Evolutionary conservation across 2,888 invertebrate genomes (phyloP), one percentile per base, ranked within the genome.

Genomic region (Hirtodrosophila confusa): DNA sequence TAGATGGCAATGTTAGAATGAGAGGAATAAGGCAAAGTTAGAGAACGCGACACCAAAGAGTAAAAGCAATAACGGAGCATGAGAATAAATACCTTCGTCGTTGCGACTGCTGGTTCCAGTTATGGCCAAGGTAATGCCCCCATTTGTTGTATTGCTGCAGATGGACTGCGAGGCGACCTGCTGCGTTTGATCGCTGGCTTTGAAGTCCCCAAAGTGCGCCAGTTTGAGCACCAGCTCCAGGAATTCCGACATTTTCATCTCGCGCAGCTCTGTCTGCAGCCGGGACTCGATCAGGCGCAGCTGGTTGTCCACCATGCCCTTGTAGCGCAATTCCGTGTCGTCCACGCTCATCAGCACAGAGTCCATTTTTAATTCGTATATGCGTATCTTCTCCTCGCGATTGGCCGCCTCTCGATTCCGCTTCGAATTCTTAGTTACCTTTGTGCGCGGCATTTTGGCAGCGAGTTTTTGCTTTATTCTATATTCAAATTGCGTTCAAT

Each of bases 391-490:
- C 56, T 88, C 89, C 61, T 91, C 91, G n/a, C 89, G 91, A 60
- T 88, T 88, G 27, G 91, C 88, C 3, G 83, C 89, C 37, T 91
- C 91, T 8, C 91, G 90, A 69, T 91, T 91, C 10, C 91, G 88
- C 55, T 91, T 91, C 0, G 89, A 75, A 67, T 89, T 89, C 65
- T 90, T 91, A 29, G 91, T 78, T 63, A 91, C 76, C 70, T 91
- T 91, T n/a, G 91, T 91, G 43, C 91, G 89, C 54, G 91, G 91
- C 91, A 91, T 91, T 54, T 62, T 78, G 9, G 40, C 9, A 49
- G 27, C 27, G 17, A n/a, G n/a, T 37, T 36, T 7, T 7, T 12
- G 1, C 23, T n/a, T 11, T 11, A 29, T 29, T 5, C 4, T 24
- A 6, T 47, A 11, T 8, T 10, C 9, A 55, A 68, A 27, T 29